Base-by-base conservation (phyloP, 2,113 vertebrate genomes). In the Fregata magnificens region DNA sequence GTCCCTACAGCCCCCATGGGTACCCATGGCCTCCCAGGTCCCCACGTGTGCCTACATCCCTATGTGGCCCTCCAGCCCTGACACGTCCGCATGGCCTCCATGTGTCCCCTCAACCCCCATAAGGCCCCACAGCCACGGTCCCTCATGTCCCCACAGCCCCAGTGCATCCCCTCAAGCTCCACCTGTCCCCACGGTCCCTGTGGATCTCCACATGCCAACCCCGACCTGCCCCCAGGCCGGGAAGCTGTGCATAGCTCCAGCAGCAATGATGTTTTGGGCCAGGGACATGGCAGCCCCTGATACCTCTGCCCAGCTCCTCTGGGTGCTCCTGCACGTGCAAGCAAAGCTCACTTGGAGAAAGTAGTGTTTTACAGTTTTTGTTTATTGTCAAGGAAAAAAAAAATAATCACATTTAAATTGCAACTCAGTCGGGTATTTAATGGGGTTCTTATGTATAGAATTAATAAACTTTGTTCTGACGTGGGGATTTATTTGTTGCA, bases 321-420 rank as follows among this genome's bases (percentile, higher is more conserved):
- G 10, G 25, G 6, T 61, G 4, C 5, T 36, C 55, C 34, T 3
- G 9, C 29, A 4, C 0, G 0, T 2, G 10, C 50, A 86, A 84
- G 71, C 45, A 70, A 95, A 92, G 42, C 31, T 16, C 24, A 10
- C 16, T 8, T 5, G 2, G 38, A 38, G 16, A 28, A 74, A 44
- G 2, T 2, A 72, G 28, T 58, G 56, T 22, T 97, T 96, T 95
- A 90, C 59, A 6, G 40, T 91, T 97, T 97, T 95, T 97, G 97
- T 99, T 99, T 99, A 99, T 99, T 99, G 99, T 98, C 97, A 98
- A 98, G 98, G 85, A 95, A 98, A 97, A 84, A 97, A 97, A 93
- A 97, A 96, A 93, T 42, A 47, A 86, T 84, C 97, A 98, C 98
- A 98, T 97, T 98, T 97, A 95, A 97, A 96, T 97, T 94, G 98